Evolutionary conservation across 2,113 vertebrate genomes (phyloP), one percentile per base, ranked within the genome.

Genomic region (Aleadryas rufinucha): DNA sequence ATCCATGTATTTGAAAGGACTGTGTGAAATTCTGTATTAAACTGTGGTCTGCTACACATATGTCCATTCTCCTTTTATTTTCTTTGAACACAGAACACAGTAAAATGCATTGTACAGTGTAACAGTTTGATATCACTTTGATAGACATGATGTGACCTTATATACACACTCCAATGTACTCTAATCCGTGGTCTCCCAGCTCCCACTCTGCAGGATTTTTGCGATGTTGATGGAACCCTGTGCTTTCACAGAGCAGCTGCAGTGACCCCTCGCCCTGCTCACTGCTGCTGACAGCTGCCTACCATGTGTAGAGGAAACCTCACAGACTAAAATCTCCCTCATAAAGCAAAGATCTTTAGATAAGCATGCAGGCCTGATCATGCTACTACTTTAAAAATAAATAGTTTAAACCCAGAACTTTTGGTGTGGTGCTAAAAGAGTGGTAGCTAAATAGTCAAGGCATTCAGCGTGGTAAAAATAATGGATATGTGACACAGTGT

Each of bases 231-330:
- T 98, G 98, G 98, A 98, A 97, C 97, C 98, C 97, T 93, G 88
- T 97, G 97, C 97, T 98, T 98, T 97, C 63, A 70, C 97, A 97
- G 98, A 98, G 97, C 98, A 98, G 98, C 97, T 94, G 93, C 86
- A 21, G 95, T 98, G 98, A 97, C 97, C 97, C 98, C 94, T 98
- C 56, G 91, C 97, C 98, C 95, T 86, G 90, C 95, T 95, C 97
- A 93, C 97, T 97, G 97, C 91, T 98, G 97, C 97, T 98, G 97
- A 98, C 98, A 98, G 98, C 98, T 98, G 98, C 97, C 97, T 97
- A 95, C 98, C 98, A 98, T 98, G 97, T 98, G 98, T 93, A 97
- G 98, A 98, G 98, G 97, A 98, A 98, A 98, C 96, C 98, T 97
- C 97, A 97, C 97, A 98, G 97, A 95, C 97, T 97, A 97, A 98